These are phyloP conservation scores for Centrocercus urophasianus DNA, from an alignment of 2,113 vertebrate genomes.

Conservation along the genomic window DNA sequence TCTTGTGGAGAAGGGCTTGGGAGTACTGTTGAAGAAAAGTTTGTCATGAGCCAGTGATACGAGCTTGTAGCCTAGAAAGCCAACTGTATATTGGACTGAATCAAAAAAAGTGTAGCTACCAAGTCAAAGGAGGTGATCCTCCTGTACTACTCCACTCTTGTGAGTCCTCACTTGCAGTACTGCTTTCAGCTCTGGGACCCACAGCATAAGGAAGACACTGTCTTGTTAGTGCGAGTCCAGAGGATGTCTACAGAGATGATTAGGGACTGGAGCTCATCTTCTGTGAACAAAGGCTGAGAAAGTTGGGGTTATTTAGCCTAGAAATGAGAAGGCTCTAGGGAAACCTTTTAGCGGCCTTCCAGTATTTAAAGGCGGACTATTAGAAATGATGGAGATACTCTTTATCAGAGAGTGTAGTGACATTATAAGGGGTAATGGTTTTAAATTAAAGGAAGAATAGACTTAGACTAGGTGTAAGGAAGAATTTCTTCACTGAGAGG, in stretches of 20 bases:
- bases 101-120: too few relatives aligned
- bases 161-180: neutral
- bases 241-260: neutral
- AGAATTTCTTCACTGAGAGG: too few relatives aligned
- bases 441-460: too few relatives aligned
- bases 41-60: too few relatives aligned
- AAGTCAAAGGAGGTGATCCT: too few relatives aligned
- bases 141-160: neutral
- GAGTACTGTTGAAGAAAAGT: neutral
- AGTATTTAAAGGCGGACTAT: neutral
- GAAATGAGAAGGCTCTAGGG: neutral
- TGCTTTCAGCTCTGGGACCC: neutral
- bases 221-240: neutral
- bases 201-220: neutral
- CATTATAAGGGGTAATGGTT: too few relatives aligned
- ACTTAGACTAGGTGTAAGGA: too few relatives aligned
- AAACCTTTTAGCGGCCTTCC: neutral
- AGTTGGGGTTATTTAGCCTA: neutral
- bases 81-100: too few relatives aligned
- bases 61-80: too few relatives aligned
- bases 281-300: neutral
- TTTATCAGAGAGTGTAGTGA: too few relatives aligned
- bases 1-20: neutral
- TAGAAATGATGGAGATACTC: too few relatives aligned
- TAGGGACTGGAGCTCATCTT: neutral